Evolutionary conservation across 2,113 vertebrate genomes (phyloP), one percentile per base, ranked within the genome.

Genomic region (Corynorhinus townsendii): DNA sequence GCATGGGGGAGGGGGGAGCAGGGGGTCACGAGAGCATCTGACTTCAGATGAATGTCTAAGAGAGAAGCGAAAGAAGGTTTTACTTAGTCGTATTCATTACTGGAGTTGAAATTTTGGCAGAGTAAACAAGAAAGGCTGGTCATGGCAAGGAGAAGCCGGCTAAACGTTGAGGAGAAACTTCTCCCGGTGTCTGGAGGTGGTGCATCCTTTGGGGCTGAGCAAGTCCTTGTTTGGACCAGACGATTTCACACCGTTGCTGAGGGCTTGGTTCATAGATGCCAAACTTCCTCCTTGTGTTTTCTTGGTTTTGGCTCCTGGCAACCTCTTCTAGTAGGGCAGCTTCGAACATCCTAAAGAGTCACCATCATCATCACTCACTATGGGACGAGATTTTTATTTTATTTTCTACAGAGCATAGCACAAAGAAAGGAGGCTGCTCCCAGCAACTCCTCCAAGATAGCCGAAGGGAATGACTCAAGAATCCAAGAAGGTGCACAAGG

Each of bases 261-360:
- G 96, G 96, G 95, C 95, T 98, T 97, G 98, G 97, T 97, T 96
- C 84, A 3, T 89, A 93, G 62, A 49, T 83, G 97, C 98, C 97
- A 85, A 88, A 96, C 96, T 96, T 98, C 93, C 93, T 97, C 89
- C 90, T 91, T 79, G 89, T 80, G 89, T 95, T 98, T 98, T 98
- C 98, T 98, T 98, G 96, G 96, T 94, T 98, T 98, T 98, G 98
- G 97, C 97, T 98, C 89, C 62, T 56, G 45, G 83, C 98, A 98
- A 98, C 98, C 98, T 97, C 97, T 98, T 97, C 96, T 92, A 97
- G 97, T 93, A 97, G 96, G 97, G 98, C 88, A 97, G 96, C 96
- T 97, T 98, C 96, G 75, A 97, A 97, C 56, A 89, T 96, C 96
- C 96, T 97, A 97, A 97, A 96, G 95, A 96, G 97, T 97, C 97